Evolutionary conservation across 2,113 vertebrate genomes (phyloP), one percentile per base, ranked within the genome.

Genomic region (Solea solea): DNA sequence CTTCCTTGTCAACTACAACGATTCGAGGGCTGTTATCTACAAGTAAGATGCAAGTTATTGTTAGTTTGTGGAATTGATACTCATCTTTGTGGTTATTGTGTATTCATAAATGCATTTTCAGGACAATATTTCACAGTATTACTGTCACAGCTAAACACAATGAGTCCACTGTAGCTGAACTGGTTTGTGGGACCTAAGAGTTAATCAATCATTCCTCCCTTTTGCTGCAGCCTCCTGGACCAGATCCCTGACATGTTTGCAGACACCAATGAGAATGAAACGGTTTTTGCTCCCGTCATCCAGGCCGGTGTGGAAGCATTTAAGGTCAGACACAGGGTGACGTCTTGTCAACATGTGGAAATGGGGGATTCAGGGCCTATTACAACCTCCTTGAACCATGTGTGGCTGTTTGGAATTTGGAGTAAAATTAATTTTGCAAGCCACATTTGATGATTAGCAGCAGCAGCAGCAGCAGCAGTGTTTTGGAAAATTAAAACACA

Each of bases 201-300:
- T 5, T 72, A 69, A 69, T 8, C 16, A 69, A 69, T 8, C 16
- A 9, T 45, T 34, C 34, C 39, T 54, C 25, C 64, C 45, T 60
- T 62, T 21, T 34, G 70, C 80, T 61, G 0, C 10, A 99, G 97
- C 81, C 94, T 99, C 74, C 86, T 99, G 93, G 96, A 96, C 78
- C 96, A 99, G 91, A 99, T 99, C 91, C 97, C 98, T 39, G 96
- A 98, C 81, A 95, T 99, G 94, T 99, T 99, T 94, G 95, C 95
- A 3, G 95, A 98, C 79, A 96, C 95, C 21, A 95, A 93, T 0
- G 96, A 98, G 91, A 97, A 95, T 3, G 97, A 99, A 90, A 97
- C 96, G 2, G 93, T 99, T 83, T 99, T 97, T 0, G 95, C 93
- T 55, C 97, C 97, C 0, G 94, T 99, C 79, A 93, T 99, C 86